phyloP scores from a whole-genome alignment of 2,888 invertebrate genomes.

The Epirrhoe tristata region DNA sequence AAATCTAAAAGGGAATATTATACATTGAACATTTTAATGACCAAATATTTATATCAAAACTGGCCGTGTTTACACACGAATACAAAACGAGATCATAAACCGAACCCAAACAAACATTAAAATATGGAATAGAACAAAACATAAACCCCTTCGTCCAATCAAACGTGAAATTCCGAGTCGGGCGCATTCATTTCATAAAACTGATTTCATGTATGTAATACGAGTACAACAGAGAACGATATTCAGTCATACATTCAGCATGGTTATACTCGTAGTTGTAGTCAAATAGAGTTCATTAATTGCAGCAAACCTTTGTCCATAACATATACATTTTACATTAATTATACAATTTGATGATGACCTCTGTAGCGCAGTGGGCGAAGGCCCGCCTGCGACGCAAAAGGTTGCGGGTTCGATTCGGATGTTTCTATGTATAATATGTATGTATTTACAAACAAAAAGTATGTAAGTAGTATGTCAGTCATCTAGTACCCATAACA shows the following conservation, averaged over 20 bases:
- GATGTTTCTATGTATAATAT: too few relatives aligned
- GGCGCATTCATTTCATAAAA: slow-evolving; percentile 43
- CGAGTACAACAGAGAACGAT: slow-evolving; percentile 29
- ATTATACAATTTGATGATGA: too few relatives aligned
- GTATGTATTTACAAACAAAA: too few relatives aligned
- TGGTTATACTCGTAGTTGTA: slow-evolving; percentile 3
- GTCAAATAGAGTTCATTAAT: background rate
- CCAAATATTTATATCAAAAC: slow-evolving; percentile 24
- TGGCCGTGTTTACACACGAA: slow-evolving; percentile 33
- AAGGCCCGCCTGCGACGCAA: too few relatives aligned
- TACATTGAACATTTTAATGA: slow-evolving; percentile 21
- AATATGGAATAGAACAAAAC: slow-evolving; percentile 42
- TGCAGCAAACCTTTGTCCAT: background rate
- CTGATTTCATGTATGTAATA: slow-evolving; percentile 57
- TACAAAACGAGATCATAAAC: slow-evolving; percentile 39
- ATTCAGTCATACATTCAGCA: slow-evolving; percentile 2
- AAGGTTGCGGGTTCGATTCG: too few relatives aligned
- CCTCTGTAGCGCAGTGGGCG: too few relatives aligned
- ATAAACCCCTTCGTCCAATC: slow-evolving; percentile 42
- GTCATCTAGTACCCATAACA: too few relatives aligned
- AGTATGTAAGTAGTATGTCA: too few relatives aligned
- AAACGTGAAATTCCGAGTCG: slow-evolving; percentile 44
- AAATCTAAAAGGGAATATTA: slow-evolving; percentile 2
- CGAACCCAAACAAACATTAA: slow-evolving; percentile 39
- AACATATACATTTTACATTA: too few relatives aligned